Evolutionary conservation across 2,797 vertebrate species (phyloP).

Genomic region (Chelonia mydas): DNA sequence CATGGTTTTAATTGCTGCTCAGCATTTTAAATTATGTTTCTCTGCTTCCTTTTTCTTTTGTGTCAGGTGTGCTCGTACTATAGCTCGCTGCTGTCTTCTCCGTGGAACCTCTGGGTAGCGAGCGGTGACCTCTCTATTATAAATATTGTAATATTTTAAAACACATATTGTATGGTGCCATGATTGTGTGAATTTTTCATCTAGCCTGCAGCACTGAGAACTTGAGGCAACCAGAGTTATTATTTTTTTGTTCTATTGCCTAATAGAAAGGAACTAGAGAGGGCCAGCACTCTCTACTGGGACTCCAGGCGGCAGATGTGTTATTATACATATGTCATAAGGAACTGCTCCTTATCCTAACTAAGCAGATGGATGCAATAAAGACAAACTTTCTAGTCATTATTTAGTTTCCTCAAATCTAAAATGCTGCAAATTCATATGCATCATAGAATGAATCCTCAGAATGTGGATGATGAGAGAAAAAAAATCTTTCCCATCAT

Average conservation of each 20-base stretch:
- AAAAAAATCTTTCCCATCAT: not conserved
- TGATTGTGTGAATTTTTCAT: constrained; percentile 52
- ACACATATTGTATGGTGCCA: constrained; percentile 56
- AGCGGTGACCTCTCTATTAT: constrained; percentile 60
- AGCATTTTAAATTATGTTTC: constrained; percentile 28
- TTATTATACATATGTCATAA: constrained; percentile 51
- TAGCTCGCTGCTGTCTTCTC: constrained; percentile 5
- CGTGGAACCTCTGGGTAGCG: constrained; percentile 54
- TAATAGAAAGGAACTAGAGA: constrained; percentile 24
- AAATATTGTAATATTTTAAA: constrained; percentile 69
- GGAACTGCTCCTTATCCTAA: constrained; percentile 23
- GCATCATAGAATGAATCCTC: not conserved
- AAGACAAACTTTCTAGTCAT: constrained; percentile 29
- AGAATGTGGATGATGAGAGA: not conserved
- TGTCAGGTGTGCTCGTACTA: not conserved
- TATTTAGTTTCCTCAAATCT: not conserved
- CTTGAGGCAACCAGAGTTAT: not conserved
- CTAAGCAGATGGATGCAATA: constrained; percentile 58
- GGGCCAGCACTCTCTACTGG: not conserved
- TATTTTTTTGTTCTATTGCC: constrained; percentile 32
- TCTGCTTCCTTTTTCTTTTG: constrained; percentile 13
- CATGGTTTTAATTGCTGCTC: constrained; percentile 26
- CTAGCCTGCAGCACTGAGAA: constrained; percentile 44
- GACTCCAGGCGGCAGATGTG: constrained; percentile 38
- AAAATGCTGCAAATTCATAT: not conserved